phyloP scores from a whole-genome alignment of 2,113 vertebrate genomes.

The Scalopus aquaticus region DNA sequence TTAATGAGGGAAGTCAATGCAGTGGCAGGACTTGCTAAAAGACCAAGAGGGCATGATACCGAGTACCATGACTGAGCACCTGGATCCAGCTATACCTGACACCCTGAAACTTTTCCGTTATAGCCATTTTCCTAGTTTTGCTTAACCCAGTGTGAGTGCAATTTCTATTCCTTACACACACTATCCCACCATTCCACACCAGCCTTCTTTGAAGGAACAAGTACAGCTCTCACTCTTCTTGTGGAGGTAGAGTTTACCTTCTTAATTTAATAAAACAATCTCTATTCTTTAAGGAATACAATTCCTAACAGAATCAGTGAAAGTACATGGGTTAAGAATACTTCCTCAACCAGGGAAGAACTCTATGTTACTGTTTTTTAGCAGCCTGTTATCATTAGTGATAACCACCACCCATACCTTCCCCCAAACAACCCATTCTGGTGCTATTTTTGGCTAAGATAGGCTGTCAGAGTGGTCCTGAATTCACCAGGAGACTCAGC shows the following conservation, averaged over 20 bases:
- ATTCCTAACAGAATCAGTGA: conserved; percentile 18
- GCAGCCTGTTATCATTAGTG: neutral
- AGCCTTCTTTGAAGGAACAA: neutral
- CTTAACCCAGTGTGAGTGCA: neutral
- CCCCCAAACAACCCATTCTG: neutral
- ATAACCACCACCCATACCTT: neutral
- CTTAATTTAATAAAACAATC: neutral
- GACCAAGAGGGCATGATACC: neutral
- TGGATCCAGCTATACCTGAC: neutral
- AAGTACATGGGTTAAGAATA: neutral
- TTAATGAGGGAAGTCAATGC: neutral
- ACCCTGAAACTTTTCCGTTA: neutral
- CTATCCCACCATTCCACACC: neutral
- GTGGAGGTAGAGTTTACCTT: neutral
- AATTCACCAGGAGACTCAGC: neutral
- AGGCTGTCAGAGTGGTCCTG: neutral
- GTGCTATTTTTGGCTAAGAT: neutral
- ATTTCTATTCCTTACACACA: neutral
- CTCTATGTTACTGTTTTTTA: neutral
- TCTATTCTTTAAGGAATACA: neutral
- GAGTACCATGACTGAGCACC: neutral
- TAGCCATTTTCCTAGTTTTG: neutral
- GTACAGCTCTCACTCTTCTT: neutral
- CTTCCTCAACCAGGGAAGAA: neutral
- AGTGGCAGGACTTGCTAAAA: neutral